Evolutionary conservation across 2,797 vertebrate genomes (phyloP).

Genomic region (Tragelaphus eurycerus): DNA sequence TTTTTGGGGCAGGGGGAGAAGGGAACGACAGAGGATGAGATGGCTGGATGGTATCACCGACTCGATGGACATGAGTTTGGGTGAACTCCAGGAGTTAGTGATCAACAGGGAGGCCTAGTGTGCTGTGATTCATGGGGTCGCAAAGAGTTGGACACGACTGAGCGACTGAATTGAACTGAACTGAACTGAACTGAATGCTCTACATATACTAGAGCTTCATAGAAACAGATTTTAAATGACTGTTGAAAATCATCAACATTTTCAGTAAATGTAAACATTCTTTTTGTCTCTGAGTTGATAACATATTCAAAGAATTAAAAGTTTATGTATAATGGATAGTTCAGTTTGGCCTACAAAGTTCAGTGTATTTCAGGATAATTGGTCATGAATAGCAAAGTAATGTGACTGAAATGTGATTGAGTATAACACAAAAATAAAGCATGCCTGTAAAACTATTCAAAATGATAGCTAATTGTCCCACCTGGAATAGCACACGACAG

Average conservation of each 20-base stretch:
- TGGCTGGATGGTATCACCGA: too few relatives aligned
- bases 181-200: not conserved
- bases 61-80: accelerated
- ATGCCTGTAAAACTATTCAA: slow-evolving; percentile 26
- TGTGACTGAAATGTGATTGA: not conserved
- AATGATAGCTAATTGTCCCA: slow-evolving; percentile 15
- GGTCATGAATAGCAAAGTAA: slow-evolving; percentile 25
- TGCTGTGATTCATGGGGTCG: too few relatives aligned
- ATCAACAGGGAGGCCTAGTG: too few relatives aligned
- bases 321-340: slow-evolving; percentile 62
- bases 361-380: slow-evolving; percentile 42
- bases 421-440: slow-evolving; percentile 51
- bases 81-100: too few relatives aligned
- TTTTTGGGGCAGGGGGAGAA: too few relatives aligned
- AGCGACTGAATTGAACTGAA: too few relatives aligned
- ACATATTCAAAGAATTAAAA: slow-evolving; percentile 58
- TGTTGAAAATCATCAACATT: slow-evolving; percentile 49
- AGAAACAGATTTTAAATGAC: slow-evolving; percentile 55
- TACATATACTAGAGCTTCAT: not conserved
- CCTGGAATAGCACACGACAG: not conserved
- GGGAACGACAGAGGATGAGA: too few relatives aligned
- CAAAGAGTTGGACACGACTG: too few relatives aligned
- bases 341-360: slow-evolving; percentile 63
- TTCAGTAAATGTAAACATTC: slow-evolving; percentile 48
- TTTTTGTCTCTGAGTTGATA: slow-evolving; percentile 42